Evolutionary conservation across 2,113 vertebrate genomes (phyloP), one percentile per base, ranked within the genome.

Genomic region (Brachyhypopomus gauderio): DNA sequence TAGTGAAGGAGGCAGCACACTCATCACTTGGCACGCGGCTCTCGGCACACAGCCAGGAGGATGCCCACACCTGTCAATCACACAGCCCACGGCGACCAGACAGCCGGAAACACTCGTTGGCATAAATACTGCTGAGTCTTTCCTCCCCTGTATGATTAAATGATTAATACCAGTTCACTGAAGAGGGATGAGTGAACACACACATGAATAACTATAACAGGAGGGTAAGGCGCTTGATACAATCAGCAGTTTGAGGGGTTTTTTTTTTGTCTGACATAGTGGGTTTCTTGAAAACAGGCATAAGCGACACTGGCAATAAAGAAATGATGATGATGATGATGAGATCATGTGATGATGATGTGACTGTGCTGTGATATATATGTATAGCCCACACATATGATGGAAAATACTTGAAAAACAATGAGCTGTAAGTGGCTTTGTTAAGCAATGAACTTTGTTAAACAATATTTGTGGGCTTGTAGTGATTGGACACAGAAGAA

Each of bases 261-360:
- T 88, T 90, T 38, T 87, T 87, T 86, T 74, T 80, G 81, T 70
- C 77, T 76, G 27, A 87, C 88, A 89, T 90, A 92, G 90, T 87
- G 86, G 86, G 88, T 90, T 89, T 89, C 89, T 89, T 92, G 91
- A 93, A 87, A 88, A 90, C 89, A 85, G 91, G 90, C 89, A 85
- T 88, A 91, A 90, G 86, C 83, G 79, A 80, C 88, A 81, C 79
- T 88, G 78, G 82, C 86, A 85, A 91, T 89, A 89, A 91, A 90
- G 89, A 85, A 79, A 88, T 30, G 30, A 30, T 30, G 30, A 77
- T 81, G 73, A 70, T 52, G 45, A 52, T 52, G 12, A 41, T 9
- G 41, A 14, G 45, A 11, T 52, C 9, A 52, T 41, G 41, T 8
- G 9, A 41, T 41, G 5, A 52, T 52, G 45, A 52, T 8, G 12